Evolutionary conservation across 1,140 invertebrate species (phyloP).

Genomic region (Drosophila prosaltans): DNA sequence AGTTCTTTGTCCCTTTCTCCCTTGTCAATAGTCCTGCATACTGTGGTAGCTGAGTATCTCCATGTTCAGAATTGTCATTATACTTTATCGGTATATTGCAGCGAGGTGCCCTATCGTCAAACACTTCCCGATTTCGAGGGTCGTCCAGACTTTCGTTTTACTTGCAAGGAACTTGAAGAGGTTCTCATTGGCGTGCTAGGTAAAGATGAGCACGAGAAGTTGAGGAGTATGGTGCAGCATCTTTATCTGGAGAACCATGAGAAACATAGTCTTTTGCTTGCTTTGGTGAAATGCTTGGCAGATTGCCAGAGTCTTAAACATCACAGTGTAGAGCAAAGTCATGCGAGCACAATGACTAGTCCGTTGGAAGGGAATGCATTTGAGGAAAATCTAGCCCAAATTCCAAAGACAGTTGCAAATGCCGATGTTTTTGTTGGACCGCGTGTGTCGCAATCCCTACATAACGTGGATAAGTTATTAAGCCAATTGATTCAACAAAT

Average conservation of each 20-base stretch:
- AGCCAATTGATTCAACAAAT: constrained; percentile 35
- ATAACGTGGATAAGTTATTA: constrained; percentile 43
- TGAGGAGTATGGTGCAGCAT: constrained; percentile 1
- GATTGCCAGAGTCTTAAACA: neutral
- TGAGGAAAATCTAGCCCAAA: neutral
- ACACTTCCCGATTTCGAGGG: constrained; percentile 64
- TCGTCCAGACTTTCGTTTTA: constrained; percentile 61
- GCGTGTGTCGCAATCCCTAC: constrained; percentile 41
- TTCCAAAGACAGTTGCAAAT: constrained; percentile 28
- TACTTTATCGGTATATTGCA: constrained; percentile 74
- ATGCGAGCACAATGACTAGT: constrained; percentile 4
- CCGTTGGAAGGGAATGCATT: neutral
- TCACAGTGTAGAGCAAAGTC: neutral
- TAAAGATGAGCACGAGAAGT: neutral
- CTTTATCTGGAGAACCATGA: constrained; percentile 38
- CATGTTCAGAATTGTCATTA: constrained; percentile 77
- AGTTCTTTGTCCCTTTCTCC: constrained; percentile 48
- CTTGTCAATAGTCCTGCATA: constrained; percentile 61
- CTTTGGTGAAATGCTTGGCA: constrained; percentile 51
- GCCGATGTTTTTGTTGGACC: constrained; percentile 51
- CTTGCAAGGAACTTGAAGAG: constrained; percentile 48
- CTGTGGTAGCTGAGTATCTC: constrained; percentile 77
- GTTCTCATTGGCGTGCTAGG: constrained; percentile 51
- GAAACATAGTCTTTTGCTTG: constrained; percentile 52
- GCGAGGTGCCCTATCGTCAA: constrained; percentile 68